Percentiles rank a stretch among this genome's conserved stretches.
These are phyloP conservation scores for Halcyon malimbica DNA, from an alignment of 2,113 vertebrate genomes.

Conservation along the genomic window DNA sequence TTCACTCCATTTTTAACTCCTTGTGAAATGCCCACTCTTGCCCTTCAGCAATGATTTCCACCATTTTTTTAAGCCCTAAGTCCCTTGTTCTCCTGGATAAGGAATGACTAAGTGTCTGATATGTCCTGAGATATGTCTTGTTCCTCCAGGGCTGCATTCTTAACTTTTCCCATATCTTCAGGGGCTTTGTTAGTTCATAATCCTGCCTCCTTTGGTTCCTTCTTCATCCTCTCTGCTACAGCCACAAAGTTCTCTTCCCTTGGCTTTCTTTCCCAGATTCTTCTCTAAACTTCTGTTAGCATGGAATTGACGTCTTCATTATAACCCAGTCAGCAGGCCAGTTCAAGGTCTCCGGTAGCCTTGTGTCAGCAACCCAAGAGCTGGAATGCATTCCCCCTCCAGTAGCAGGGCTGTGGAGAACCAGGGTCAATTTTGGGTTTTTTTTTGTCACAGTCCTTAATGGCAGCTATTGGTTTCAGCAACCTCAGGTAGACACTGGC, in stretches of 20 bases:
- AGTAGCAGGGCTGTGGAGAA: background rate
- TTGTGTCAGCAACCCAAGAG: background rate
- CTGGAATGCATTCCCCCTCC: background rate
- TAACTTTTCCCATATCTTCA: background rate
- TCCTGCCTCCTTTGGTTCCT: background rate
- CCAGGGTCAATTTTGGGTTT: background rate
- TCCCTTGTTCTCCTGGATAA: background rate
- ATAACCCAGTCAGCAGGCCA: background rate
- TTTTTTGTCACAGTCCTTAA: background rate
- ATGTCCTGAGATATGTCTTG: background rate
- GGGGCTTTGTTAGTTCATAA: background rate
- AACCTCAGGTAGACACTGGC: background rate
- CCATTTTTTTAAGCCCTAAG: background rate
- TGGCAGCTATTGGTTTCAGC: background rate
- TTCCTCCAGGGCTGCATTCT: background rate
- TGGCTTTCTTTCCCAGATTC: background rate
- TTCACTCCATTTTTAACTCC: background rate
- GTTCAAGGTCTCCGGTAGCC: background rate
- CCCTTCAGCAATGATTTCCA: background rate
- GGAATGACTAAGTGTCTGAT: background rate
- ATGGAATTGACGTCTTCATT: background rate
- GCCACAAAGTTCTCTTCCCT: background rate
- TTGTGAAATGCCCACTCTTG: accelerated
- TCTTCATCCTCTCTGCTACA: background rate
- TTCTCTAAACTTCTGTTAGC: background rate